Evolutionary conservation across 1,140 invertebrate genomes (phyloP).

Genomic region (Hestina assimilis): DNA sequence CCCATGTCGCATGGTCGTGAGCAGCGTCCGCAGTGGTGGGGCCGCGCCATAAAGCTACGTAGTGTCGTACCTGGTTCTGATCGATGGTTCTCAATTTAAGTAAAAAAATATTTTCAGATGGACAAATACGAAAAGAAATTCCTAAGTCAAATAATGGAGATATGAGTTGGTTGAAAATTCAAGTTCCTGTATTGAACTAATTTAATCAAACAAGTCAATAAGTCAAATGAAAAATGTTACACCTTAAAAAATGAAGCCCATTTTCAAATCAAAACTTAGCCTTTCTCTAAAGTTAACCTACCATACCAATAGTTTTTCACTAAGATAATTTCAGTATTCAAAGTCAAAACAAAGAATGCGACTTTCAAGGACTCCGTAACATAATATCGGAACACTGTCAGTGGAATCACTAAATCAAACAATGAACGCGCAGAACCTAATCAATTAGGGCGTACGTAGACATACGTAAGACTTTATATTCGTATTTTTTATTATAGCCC

Average conservation of each 20-base stretch:
- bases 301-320: background rate
- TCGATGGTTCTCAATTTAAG: background rate
- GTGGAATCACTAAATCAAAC: constrained; percentile 51
- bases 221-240: background rate
- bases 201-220: background rate
- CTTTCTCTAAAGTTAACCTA: too few species aligned
- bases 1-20: too few species aligned
- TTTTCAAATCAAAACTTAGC: too few species aligned
- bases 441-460: constrained; percentile 40
- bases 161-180: constrained; percentile 56
- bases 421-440: constrained; percentile 48
- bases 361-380: constrained; percentile 37
- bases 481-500: too few species aligned
- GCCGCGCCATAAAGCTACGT: too few species aligned
- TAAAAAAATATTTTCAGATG: constrained; percentile 8
- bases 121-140: constrained; percentile 17
- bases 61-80: background rate
- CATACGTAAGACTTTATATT: background rate
- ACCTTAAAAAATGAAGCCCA: too few species aligned
- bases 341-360: constrained; percentile 27
- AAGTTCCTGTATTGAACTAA: constrained; percentile 36
- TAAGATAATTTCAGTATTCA: constrained; percentile 8
- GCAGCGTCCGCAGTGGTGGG: too few species aligned
- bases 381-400: constrained; percentile 43
- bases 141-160: constrained; percentile 33